Percentiles rank a stretch among this genome's conserved stretches.
These are phyloP conservation scores for Pilophorus perplexus DNA, from an alignment of 2,888 invertebrate species.

Conservation along the genomic window DNA sequence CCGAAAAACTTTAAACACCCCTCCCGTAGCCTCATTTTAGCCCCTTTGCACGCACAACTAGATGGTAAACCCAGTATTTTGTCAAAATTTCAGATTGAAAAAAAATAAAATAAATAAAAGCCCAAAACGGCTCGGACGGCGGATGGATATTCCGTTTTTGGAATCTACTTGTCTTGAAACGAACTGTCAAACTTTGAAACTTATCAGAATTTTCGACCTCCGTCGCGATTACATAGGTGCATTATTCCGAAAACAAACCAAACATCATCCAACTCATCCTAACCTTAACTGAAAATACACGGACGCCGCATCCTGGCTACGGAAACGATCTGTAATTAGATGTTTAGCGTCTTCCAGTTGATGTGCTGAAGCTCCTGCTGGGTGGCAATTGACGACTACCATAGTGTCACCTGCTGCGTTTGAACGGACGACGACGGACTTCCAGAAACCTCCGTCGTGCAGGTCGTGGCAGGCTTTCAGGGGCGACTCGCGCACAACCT, in stretches of 20 bases:
- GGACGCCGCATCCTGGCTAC: slow-evolving; percentile 57
- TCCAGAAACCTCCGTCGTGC: slow-evolving; percentile 62
- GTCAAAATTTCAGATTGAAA: too few species aligned
- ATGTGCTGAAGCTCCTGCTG: slow-evolving; percentile 58
- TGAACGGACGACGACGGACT: slow-evolving; percentile 55
- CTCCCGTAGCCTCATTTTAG: too few species aligned
- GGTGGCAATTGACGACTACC: slow-evolving; percentile 66
- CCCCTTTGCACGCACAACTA: too few species aligned
- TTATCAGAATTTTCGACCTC: too few species aligned
- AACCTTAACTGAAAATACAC: slow-evolving; percentile 62
- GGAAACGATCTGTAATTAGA: slow-evolving; percentile 62
- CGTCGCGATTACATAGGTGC: too few species aligned
- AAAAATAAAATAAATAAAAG: too few species aligned
- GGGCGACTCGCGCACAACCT: slow-evolving; percentile 67
- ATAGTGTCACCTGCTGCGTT: slow-evolving; percentile 69
- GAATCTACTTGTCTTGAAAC: too few species aligned
- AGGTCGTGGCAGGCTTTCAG: slow-evolving; percentile 75
- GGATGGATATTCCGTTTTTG: too few species aligned
- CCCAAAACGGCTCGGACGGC: too few species aligned
- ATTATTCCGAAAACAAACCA: not conserved
- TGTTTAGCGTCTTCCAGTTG: slow-evolving; percentile 65
- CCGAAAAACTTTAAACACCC: too few species aligned
- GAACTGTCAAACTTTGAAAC: too few species aligned
- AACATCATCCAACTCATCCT: not conserved
- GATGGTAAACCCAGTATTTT: too few species aligned